These are phyloP conservation scores for Falcaria lacertinaria DNA, from an alignment of 2,888 invertebrate species.

Conservation along the genomic window DNA sequence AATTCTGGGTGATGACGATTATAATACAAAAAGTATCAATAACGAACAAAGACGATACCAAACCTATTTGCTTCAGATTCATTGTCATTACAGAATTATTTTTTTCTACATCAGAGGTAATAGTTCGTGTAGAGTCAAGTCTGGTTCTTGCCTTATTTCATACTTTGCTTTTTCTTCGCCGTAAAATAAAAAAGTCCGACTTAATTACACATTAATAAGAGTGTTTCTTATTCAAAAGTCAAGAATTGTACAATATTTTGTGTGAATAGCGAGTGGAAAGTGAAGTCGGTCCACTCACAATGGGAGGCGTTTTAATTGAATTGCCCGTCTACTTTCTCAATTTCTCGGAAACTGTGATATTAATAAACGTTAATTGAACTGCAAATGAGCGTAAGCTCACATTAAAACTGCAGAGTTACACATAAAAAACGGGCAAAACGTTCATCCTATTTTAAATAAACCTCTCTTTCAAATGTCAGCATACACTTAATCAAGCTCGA, in stretches of 20 bases:
- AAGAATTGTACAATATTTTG: conserved; percentile 1
- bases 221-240: not conserved
- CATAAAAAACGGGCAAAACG: not conserved
- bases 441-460: too few relatives aligned
- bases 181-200: not conserved
- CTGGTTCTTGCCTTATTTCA: not conserved
- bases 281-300: conserved; percentile 15
- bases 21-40: not conserved
- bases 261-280: conserved; percentile 5
- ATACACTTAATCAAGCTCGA: too few relatives aligned
- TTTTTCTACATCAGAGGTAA: too few relatives aligned
- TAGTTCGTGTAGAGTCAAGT: too few relatives aligned
- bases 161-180: not conserved
- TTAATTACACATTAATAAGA: not conserved
- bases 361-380: conserved; percentile 27
- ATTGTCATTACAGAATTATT: too few relatives aligned
- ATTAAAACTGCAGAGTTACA: not conserved
- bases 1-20: not conserved
- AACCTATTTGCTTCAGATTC: too few relatives aligned
- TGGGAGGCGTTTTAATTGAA: conserved; percentile 20
- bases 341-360: conserved; percentile 22
- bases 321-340: conserved; percentile 24
- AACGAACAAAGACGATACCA: too few relatives aligned
- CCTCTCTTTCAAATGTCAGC: too few relatives aligned
- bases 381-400: conserved; percentile 22